Evolutionary conservation across 2,888 invertebrate genomes (phyloP).

Genomic region (Saturnia japonica): DNA sequence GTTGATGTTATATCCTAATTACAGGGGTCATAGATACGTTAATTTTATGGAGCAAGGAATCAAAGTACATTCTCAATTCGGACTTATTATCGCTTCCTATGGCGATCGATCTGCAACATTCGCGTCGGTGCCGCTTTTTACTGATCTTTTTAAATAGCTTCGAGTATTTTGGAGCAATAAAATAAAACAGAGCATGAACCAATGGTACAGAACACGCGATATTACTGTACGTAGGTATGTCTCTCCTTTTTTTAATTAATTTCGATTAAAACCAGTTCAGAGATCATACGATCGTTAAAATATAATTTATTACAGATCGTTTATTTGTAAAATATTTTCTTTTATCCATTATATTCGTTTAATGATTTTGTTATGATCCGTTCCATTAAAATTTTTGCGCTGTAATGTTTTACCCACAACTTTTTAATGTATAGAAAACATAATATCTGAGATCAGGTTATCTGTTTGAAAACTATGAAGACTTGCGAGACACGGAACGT

Average conservation of each 20-base stretch:
- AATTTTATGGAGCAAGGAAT: background rate
- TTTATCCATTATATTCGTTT: background rate
- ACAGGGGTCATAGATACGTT: too few species aligned
- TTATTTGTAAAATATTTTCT: background rate
- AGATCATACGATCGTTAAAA: conserved; percentile 59
- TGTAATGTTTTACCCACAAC: background rate
- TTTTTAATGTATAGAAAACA: background rate
- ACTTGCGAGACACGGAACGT: too few species aligned
- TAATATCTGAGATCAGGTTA: background rate
- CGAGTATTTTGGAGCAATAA: conserved; percentile 42
- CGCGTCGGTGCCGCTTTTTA: conserved; percentile 4
- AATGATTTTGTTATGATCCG: background rate
- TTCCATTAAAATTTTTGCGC: background rate
- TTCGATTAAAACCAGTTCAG: conserved; percentile 73
- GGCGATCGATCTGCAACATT: background rate
- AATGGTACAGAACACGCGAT: conserved; percentile 64
- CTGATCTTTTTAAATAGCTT: conserved; percentile 10
- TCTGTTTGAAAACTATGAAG: background rate
- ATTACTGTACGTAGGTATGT: conserved; percentile 48
- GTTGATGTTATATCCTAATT: too few species aligned
- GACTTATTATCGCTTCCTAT: background rate
- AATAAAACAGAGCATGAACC: conserved; percentile 58
- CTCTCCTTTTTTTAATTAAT: conserved; percentile 61
- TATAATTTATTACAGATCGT: background rate
- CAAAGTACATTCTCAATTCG: background rate